Percentiles rank a stretch among this genome's conserved stretches.
Evolutionary conservation across 2,113 vertebrate genomes (phyloP).

Genomic region (Alethe castanea): DNA sequence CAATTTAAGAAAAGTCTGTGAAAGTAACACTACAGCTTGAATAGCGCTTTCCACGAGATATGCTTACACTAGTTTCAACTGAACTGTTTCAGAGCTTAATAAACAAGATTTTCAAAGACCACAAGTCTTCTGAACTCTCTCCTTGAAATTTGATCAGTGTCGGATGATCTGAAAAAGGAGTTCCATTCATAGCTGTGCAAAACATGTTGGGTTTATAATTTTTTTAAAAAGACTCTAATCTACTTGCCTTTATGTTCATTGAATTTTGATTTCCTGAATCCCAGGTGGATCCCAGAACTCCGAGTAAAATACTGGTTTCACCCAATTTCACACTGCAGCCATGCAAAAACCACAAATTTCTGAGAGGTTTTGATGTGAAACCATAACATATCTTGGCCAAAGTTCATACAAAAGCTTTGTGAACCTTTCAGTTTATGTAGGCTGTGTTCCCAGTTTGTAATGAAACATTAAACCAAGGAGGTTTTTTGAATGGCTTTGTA

Average conservation of each 20-base stretch:
- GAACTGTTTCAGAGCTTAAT: background rate
- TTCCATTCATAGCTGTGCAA: background rate
- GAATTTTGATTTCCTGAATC: background rate
- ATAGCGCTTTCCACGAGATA: background rate
- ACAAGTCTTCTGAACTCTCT: background rate
- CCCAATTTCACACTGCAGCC: background rate
- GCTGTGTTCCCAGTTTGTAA: background rate
- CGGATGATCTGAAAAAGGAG: background rate
- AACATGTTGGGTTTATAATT: background rate
- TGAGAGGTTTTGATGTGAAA: conserved; percentile 22
- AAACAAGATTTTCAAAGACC: background rate
- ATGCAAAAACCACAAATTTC: background rate
- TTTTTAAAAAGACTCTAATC: background rate
- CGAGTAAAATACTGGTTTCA: background rate
- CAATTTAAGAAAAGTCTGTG: background rate
- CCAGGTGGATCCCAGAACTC: background rate
- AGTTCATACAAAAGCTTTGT: background rate
- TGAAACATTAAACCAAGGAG: background rate
- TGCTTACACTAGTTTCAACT: background rate
- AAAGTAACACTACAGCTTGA: background rate
- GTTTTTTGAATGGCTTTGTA: background rate
- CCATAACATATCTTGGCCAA: background rate
- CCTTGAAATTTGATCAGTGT: background rate
- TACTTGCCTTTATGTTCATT: background rate
- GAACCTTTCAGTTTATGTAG: background rate